A percentile compares a stretch with the other conserved stretches of the same genome.
Evolutionary conservation across 2,888 invertebrate genomes (phyloP).

Genomic region (Buathra laborator): DNA sequence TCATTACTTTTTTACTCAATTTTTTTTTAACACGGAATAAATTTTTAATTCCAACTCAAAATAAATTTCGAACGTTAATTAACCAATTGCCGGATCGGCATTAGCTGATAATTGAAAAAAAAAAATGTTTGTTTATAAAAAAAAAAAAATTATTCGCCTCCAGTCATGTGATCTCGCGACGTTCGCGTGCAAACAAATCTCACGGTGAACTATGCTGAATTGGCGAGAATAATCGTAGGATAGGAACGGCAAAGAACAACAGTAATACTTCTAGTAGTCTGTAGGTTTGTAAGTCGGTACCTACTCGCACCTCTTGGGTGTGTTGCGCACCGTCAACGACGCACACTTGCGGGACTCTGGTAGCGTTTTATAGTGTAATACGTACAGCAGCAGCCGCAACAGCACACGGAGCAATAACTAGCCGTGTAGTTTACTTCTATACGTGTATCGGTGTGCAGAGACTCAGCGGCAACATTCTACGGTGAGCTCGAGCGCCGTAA

Average conservation of each 20-base stretch:
- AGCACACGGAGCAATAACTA: constrained; percentile 37
- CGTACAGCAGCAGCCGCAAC: constrained; percentile 18
- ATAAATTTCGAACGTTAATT: neutral
- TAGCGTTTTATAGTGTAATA: constrained; percentile 60
- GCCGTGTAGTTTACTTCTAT: constrained; percentile 14
- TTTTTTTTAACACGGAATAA: neutral
- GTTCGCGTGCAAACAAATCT: neutral
- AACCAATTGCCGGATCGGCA: neutral
- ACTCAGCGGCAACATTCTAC: constrained; percentile 61
- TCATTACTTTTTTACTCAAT: neutral
- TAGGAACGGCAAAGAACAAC: constrained; percentile 37
- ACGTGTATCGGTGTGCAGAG: constrained; percentile 31
- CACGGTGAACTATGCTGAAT: neutral
- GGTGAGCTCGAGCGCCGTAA: constrained; percentile 67
- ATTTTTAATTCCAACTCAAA: neutral
- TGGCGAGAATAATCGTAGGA: constrained; percentile 34
- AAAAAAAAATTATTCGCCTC: neutral
- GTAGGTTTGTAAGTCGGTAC: constrained; percentile 66
- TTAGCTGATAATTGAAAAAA: neutral
- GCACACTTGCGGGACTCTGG: constrained; percentile 55
- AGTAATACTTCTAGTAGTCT: constrained; percentile 37
- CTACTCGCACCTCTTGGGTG: constrained; percentile 63
- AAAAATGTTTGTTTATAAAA: neutral
- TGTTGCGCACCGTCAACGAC: constrained; percentile 64
- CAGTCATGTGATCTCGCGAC: neutral